Percentiles rank a stretch among this genome's conserved stretches.
phyloP scores from a whole-genome alignment of 2,888 invertebrate genomes.

The Eueremaeus valkanovi region DNA sequence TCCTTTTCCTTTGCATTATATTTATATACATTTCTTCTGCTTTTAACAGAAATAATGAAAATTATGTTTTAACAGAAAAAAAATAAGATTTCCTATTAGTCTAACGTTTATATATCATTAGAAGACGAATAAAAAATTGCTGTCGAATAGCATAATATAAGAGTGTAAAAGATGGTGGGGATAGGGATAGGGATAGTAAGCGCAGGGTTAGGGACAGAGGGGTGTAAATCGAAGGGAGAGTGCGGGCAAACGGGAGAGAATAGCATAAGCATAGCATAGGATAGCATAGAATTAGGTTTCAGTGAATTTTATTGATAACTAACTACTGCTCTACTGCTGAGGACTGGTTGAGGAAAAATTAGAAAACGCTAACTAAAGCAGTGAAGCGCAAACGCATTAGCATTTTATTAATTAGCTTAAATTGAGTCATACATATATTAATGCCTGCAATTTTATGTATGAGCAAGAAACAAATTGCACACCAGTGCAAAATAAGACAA shows the following conservation, averaged over 20 bases:
- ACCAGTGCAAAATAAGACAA: not conserved
- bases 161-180: no score
- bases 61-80: not conserved
- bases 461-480: conserved; percentile 17
- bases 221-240: not conserved
- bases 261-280: not conserved
- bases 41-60: not conserved
- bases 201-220: not conserved
- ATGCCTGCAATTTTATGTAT: conserved; percentile 8
- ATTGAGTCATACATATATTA: conserved; percentile 27
- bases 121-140: not conserved
- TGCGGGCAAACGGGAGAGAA: no score
- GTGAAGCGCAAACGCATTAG: conserved; percentile 15
- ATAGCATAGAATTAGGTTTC: not conserved
- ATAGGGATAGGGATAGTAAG: not conserved
- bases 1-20: not conserved
- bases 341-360: not conserved
- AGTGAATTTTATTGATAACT: conserved; percentile 9
- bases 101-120: not conserved
- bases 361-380: conserved; percentile 4
- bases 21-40: not conserved
- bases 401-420: conserved; percentile 33
- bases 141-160: no score
- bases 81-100: conserved; percentile 13
- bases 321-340: not conserved